Conservation (phyloP, 2,797 vertebrate species). For the Ispidina lecontei region DNA sequence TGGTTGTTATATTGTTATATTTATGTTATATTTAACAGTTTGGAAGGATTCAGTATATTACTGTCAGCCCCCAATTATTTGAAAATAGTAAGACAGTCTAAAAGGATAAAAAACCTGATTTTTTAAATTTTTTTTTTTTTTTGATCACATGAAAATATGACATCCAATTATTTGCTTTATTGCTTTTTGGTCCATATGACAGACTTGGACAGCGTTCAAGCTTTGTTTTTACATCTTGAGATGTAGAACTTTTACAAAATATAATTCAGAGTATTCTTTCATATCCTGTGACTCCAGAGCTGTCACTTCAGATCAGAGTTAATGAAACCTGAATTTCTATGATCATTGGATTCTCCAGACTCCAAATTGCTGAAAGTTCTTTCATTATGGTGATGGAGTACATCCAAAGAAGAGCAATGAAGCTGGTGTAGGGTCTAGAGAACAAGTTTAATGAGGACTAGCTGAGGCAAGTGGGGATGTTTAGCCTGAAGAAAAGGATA, state of each 20-base stretch:
- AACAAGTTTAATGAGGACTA: neutral
- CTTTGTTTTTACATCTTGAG: neutral
- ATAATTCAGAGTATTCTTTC: neutral
- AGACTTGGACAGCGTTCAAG: neutral
- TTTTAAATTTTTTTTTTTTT: neutral
- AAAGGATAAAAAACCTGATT: too few relatives aligned
- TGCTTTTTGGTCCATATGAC: neutral
- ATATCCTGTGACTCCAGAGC: neutral
- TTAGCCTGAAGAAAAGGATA: neutral
- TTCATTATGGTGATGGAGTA: rapidly evolving
- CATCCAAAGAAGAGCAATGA: neutral
- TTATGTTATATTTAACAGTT: neutral
- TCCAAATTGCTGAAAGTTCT: neutral
- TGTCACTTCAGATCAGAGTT: neutral
- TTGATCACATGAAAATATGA: neutral
- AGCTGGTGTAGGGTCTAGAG: neutral
- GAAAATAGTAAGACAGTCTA: neutral
- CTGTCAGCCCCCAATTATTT: neutral
- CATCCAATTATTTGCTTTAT: rapidly evolving
- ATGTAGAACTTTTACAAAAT: neutral
- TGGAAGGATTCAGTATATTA: neutral
- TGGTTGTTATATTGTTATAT: neutral
- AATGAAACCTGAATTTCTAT: neutral
- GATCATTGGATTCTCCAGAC: neutral
- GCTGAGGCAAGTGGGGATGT: neutral